Evolutionary conservation across 1,140 invertebrate species (phyloP).

Genomic region (Callitettix versicolor): DNA sequence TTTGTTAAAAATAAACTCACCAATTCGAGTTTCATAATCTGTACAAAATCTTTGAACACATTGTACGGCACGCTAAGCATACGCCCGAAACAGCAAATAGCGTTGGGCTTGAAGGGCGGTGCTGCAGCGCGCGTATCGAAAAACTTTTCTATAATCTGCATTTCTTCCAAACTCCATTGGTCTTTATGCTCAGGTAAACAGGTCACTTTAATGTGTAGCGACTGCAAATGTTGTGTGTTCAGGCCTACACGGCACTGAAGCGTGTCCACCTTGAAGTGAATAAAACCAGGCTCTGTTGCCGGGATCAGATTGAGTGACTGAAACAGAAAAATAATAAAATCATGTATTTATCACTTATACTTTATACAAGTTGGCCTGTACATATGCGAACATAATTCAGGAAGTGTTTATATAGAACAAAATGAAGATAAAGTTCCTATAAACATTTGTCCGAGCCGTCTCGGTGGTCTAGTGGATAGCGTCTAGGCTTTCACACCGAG

Average conservation of each 20-base stretch:
- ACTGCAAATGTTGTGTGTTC: slow-evolving; percentile 78
- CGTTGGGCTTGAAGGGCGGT: slow-evolving; percentile 81
- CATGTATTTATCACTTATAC: no score
- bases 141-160: slow-evolving; percentile 77
- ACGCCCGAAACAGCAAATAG: slow-evolving; percentile 69
- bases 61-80: slow-evolving; percentile 62
- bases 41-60: slow-evolving; percentile 83
- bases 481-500: no score
- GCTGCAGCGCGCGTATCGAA: slow-evolving; percentile 80
- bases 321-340: no score
- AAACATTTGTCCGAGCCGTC: no score
- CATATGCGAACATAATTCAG: no score
- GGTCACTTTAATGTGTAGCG: slow-evolving; percentile 79
- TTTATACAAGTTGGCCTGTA: no score
- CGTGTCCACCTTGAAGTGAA: slow-evolving; percentile 77
- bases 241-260: slow-evolving; percentile 76
- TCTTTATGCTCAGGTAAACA: slow-evolving; percentile 74
- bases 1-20: no score
- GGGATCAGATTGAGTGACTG: no score
- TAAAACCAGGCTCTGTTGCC: slow-evolving; percentile 71
- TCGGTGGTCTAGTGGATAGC: no score
- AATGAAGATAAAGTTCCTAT: no score
- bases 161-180: slow-evolving; percentile 74
- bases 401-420: no score
- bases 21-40: slow-evolving; percentile 76